phyloP scores from a whole-genome alignment of 2,888 invertebrate genomes.

The Dicycla oo region DNA sequence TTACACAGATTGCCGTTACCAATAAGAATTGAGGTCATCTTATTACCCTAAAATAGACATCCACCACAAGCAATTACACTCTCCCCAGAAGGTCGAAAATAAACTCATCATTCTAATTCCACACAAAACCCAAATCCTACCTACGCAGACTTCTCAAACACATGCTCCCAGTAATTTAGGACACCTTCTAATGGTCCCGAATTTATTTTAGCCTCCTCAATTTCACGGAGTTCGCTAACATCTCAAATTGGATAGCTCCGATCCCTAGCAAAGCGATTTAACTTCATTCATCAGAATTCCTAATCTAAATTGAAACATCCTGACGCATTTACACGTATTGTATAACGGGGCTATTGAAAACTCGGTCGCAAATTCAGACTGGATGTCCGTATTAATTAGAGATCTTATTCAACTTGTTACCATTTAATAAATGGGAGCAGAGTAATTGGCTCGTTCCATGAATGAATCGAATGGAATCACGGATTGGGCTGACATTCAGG shows the following conservation, averaged over 20 bases:
- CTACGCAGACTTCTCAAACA: constrained; percentile 38
- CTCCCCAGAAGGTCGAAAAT: constrained; percentile 8
- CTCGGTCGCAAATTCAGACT: constrained; percentile 64
- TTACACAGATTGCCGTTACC: background rate
- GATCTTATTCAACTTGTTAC: constrained; percentile 67
- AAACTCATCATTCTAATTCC: constrained; percentile 21
- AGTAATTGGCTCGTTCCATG: constrained; percentile 63
- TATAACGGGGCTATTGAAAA: constrained; percentile 60
- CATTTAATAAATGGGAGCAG: constrained; percentile 63
- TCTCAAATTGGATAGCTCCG: constrained; percentile 37
- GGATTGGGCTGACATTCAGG: constrained; percentile 52
- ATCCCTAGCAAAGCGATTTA: constrained; percentile 40
- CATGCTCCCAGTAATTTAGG: constrained; percentile 39
- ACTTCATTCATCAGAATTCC: constrained; percentile 56
- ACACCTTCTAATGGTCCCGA: constrained; percentile 14
- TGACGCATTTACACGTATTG: constrained; percentile 58
- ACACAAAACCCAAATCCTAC: constrained; percentile 25
- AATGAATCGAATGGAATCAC: constrained; percentile 53
- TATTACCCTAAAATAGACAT: background rate
- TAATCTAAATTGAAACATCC: constrained; percentile 66
- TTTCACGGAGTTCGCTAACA: constrained; percentile 43
- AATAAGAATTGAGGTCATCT: constrained; percentile 1
- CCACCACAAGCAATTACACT: background rate
- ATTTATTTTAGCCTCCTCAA: constrained; percentile 43
- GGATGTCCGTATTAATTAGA: constrained; percentile 65